Base-by-base conservation (phyloP, 1,140 invertebrate species). In the Condylostylus longicornis region DNA sequence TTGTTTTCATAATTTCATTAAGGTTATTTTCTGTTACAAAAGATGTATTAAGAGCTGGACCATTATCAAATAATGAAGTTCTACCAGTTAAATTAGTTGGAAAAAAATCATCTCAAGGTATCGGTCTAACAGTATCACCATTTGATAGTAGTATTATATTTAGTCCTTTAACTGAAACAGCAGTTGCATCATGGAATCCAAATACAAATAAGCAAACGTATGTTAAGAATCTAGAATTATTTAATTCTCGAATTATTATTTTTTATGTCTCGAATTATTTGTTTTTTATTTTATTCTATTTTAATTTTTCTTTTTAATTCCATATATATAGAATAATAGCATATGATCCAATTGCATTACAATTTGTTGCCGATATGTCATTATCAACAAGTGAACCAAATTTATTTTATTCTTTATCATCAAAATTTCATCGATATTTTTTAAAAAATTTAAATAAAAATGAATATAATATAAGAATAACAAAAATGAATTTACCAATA, bases 351-450 rank as follows among this genome's bases (percentile, higher is more conserved):
- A 72, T 78, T 43, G 61, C 68, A 32, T 56, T 84, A 6, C 82
- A 86, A 61, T 83, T 84, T 51, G 66, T 71, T 6, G 74, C 81
- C 0, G 81, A 84, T 42, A 66, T 84, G 18, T 56, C 71, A 39
- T 75, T 71, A 58, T 67, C 67, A 0, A 66, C 68, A 25, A 62
- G 69, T 1, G 79, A 82, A 51, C 67, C 68, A 7, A 72, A 72
- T 4, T 68, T 68, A 13, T 52, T 84, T 5, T 86, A 81, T 75
- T 55, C 70, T 0, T 54, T 84, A 2, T 70, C 74, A 2, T 73
- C 77, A 0, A 69, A 77, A 35, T 82, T 84, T 60, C 81, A 86
- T 44, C 81, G 79, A 38, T 83, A 74, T 62, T 83, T 82, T 63
- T 57, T 68, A 19, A 68, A 68, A 44, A 69, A 71, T 30, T 58